Conservation (phyloP, 2,797 vertebrate species). For the Semotilus atromaculatus region DNA sequence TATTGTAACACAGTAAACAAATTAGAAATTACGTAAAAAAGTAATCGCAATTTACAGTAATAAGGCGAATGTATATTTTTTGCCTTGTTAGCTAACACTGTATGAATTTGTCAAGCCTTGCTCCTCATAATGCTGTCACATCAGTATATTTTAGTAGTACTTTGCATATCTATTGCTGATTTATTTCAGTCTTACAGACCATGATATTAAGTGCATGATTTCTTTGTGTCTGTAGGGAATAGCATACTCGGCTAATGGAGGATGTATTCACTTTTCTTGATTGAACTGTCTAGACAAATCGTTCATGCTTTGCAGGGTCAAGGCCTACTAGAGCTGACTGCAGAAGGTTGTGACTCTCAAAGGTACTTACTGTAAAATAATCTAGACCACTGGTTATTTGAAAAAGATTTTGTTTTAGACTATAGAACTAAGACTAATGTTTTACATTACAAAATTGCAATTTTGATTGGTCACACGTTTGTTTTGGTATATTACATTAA, state of each 20-base stretch:
- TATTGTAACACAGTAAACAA: too few species aligned
- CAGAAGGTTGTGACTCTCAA: neutral
- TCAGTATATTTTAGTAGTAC: neutral
- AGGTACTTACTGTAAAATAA: neutral
- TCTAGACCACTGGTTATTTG: neutral
- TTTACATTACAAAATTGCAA: neutral
- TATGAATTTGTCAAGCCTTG: too few species aligned
- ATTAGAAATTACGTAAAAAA: too few species aligned
- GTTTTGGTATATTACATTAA: neutral
- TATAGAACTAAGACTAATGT: neutral
- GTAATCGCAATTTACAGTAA: too few species aligned
- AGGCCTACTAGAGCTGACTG: neutral
- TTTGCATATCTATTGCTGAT: neutral
- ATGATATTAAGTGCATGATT: neutral
- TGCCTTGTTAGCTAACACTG: too few species aligned
- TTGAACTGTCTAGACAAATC: slow-evolving; percentile 21
- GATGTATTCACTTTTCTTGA: slow-evolving; percentile 10
- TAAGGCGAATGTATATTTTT: too few species aligned
- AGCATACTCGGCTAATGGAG: slow-evolving; percentile 3
- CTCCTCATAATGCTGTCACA: too few species aligned
- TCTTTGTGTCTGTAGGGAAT: slow-evolving; percentile 11
- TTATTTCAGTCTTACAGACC: neutral
- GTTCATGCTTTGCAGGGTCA: slow-evolving; percentile 1
- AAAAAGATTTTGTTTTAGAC: neutral
- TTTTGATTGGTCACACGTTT: neutral